Evolutionary conservation across 2,113 vertebrate species (phyloP).

Genomic region (Sphaerodactylus townsendi): DNA sequence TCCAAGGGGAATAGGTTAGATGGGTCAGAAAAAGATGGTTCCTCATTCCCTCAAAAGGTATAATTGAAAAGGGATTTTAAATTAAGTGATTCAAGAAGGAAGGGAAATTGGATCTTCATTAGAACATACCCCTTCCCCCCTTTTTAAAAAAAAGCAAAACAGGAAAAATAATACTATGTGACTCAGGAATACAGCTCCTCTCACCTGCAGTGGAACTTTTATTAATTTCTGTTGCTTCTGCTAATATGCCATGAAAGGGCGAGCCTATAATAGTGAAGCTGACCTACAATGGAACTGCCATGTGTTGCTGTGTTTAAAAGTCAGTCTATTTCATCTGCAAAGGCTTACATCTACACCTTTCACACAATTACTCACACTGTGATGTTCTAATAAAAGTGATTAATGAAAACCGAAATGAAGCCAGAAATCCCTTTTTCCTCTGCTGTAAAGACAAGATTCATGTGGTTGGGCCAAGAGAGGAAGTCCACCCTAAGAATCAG

Average conservation of each 20-base stretch:
- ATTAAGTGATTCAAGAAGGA: slow-evolving; percentile 25
- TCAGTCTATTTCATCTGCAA: slow-evolving; percentile 45
- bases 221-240: slow-evolving; percentile 46
- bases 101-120: not conserved
- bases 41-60: slow-evolving; percentile 17
- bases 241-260: fast-evolving
- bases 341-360: slow-evolving; percentile 36
- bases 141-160: slow-evolving; percentile 25
- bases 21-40: slow-evolving; percentile 28
- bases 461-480: not conserved
- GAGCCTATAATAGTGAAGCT: slow-evolving; percentile 9
- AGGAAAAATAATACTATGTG: not conserved
- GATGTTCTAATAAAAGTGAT: not conserved
- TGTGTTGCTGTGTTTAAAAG: not conserved
- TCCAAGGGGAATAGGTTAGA: slow-evolving; percentile 37
- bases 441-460: slow-evolving; percentile 6
- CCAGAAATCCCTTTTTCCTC: not conserved
- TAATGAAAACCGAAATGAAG: slow-evolving; percentile 30
- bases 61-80: slow-evolving; percentile 40
- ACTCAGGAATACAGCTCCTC: slow-evolving; percentile 37
- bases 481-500: not conserved
- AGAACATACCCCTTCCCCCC: not conserved
- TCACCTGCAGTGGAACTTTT: not conserved
- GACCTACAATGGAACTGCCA: slow-evolving; percentile 16
- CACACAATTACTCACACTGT: not conserved